Conservation (phyloP, 2,113 vertebrate species). For the Ochotona curzoniae region DNA sequence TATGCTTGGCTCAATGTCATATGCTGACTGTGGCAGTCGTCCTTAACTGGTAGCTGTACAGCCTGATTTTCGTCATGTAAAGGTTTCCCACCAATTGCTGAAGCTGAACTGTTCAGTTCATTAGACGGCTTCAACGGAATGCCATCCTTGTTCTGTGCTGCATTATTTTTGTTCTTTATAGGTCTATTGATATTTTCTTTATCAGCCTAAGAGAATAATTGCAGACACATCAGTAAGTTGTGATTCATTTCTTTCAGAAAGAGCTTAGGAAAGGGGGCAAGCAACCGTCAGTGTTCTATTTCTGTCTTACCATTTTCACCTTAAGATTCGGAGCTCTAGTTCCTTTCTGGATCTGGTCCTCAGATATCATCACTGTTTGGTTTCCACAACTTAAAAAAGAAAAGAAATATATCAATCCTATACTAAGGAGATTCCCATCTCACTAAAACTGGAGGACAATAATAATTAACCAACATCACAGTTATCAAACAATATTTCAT, state of each 20-base stretch:
- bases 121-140: slow-evolving; percentile 66
- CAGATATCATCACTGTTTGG: slow-evolving; percentile 70
- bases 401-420: not conserved
- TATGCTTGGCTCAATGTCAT: slow-evolving; percentile 86
- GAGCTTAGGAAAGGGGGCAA: not conserved
- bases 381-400: slow-evolving; percentile 37
- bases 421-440: not conserved
- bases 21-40: slow-evolving; percentile 63
- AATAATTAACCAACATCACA: slow-evolving; percentile 3
- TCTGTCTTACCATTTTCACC: slow-evolving; percentile 82
- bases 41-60: slow-evolving; percentile 66
- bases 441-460: not conserved
- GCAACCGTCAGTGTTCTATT: not conserved
- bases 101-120: slow-evolving; percentile 53
- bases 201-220: slow-evolving; percentile 83
- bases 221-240: slow-evolving; percentile 62
- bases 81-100: slow-evolving; percentile 24
- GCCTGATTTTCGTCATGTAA: slow-evolving; percentile 39
- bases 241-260: slow-evolving; percentile 39
- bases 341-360: slow-evolving; percentile 68
- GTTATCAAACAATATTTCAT: not conserved
- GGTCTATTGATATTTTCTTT: slow-evolving; percentile 83
- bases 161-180: slow-evolving; percentile 46
- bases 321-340: slow-evolving; percentile 62
- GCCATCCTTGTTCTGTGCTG: slow-evolving; percentile 56